These are phyloP conservation scores for Agrenia bidenticulata DNA, from an alignment of 2,888 invertebrate genomes.

Conservation along the genomic window DNA sequence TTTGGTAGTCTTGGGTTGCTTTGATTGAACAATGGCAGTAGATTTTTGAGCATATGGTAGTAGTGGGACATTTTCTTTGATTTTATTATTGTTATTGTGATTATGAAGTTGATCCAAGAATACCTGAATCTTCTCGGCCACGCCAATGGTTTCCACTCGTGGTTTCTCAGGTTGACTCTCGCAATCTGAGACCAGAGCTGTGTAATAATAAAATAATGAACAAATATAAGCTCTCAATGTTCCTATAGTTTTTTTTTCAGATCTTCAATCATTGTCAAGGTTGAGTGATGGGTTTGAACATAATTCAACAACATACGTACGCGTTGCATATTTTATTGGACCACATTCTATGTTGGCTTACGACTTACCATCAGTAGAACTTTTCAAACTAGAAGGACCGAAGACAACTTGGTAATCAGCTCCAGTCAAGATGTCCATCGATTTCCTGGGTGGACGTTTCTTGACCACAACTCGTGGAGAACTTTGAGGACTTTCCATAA, in stretches of 20 bases:
- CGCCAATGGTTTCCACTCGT: conserved; percentile 34
- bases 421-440: conserved; percentile 1
- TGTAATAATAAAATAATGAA: background rate
- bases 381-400: conserved; percentile 46
- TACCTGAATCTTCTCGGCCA: conserved; percentile 42
- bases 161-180: conserved; percentile 23
- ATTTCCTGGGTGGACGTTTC: conserved; percentile 10
- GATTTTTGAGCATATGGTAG: no score
- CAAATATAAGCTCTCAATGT: background rate
- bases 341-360: no score
- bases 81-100: background rate
- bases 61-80: no score
- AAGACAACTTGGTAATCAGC: conserved; percentile 44
- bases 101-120: conserved; percentile 32
- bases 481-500: background rate
- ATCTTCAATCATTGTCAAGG: no score
- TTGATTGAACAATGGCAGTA: background rate
- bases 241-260: no score
- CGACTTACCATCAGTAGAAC: conserved; percentile 44
- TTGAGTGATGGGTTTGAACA: no score
- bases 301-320: background rate
- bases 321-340: background rate
- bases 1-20: background rate
- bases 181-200: conserved; percentile 38
- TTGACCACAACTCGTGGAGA: background rate